Conservation (phyloP, 2,113 vertebrate species). For the Xerus inauris region DNA sequence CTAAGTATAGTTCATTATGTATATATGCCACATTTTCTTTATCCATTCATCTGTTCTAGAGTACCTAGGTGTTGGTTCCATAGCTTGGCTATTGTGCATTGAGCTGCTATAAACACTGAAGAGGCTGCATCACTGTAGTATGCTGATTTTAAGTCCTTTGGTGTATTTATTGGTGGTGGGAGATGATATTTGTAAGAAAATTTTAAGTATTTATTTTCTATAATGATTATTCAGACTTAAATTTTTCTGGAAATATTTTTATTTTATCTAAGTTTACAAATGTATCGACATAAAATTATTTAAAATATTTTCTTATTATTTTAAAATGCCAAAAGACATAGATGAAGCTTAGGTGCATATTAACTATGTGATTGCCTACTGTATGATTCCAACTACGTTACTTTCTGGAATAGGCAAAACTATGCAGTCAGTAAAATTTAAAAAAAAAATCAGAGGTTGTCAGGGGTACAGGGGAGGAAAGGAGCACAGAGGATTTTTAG, state of each 20-base stretch:
- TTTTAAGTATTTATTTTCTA: not conserved
- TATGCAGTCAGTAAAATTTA: not conserved
- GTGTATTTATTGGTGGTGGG: not conserved
- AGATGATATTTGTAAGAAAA: not conserved
- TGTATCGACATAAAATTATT: constrained; percentile 2
- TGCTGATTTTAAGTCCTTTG: not conserved
- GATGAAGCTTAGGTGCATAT: not conserved
- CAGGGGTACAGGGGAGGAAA: not conserved
- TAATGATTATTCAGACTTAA: constrained; percentile 1
- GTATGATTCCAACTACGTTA: not conserved
- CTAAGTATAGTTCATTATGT: too few relatives aligned
- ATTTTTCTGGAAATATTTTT: not conserved
- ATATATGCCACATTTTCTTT: too few relatives aligned
- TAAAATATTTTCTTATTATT: not conserved
- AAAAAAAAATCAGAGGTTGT: not conserved
- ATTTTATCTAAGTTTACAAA: not conserved
- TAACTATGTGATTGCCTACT: not conserved
- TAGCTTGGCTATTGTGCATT: too few relatives aligned
- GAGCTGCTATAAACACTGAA: too few relatives aligned
- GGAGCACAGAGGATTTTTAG: not conserved
- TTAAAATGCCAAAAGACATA: not conserved
- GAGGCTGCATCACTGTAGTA: too few relatives aligned
- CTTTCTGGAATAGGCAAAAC: not conserved
- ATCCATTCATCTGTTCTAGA: too few relatives aligned
- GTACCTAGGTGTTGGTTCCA: too few relatives aligned